Evolutionary conservation across 2,113 vertebrate species (phyloP).

Genomic region (Neopipo cinnamomea): DNA sequence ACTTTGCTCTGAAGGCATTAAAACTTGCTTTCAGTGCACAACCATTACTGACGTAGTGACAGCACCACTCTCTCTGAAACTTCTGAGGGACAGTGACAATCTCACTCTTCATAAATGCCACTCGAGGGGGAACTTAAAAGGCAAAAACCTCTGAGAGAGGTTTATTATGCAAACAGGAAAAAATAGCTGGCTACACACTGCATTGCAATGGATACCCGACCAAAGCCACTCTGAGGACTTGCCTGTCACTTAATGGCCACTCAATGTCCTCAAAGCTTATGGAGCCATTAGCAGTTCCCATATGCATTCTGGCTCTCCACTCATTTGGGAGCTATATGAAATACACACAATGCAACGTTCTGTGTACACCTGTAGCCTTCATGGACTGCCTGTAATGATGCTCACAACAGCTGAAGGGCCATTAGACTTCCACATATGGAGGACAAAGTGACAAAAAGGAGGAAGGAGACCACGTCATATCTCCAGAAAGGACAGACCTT

Average conservation of each 20-base stretch:
- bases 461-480: neutral
- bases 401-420: neutral
- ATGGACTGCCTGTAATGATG: neutral
- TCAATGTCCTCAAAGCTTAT: neutral
- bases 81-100: neutral
- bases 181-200: neutral
- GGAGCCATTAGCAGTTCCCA: neutral
- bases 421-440: fast-evolving
- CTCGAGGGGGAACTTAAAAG: neutral
- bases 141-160: neutral
- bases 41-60: neutral
- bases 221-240: neutral
- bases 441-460: neutral
- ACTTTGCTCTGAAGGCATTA: neutral
- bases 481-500: neutral
- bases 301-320: fast-evolving
- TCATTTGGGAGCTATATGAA: neutral
- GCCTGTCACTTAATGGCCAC: neutral
- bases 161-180: neutral
- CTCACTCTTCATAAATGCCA: neutral
- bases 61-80: neutral
- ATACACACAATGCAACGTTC: fast-evolving
- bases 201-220: neutral
- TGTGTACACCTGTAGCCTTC: neutral
- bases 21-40: neutral